A percentile compares a stretch with the other conserved stretches of the same genome.
phyloP scores from a whole-genome alignment of 2,113 vertebrate genomes.

The Brachyhypopomus gauderio region DNA sequence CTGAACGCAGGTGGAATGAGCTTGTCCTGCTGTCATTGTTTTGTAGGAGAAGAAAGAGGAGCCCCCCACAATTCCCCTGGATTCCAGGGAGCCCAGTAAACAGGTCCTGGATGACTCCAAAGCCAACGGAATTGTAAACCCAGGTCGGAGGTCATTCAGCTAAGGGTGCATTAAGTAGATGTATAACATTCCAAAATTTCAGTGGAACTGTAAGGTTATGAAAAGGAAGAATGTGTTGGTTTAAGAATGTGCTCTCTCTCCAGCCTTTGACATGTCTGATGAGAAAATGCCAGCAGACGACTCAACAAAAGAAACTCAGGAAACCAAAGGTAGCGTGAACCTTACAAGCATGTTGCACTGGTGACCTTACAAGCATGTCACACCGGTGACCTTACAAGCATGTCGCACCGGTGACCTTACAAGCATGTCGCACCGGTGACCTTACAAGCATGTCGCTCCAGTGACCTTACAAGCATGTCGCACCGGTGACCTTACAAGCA shows the following conservation, averaged over 20 bases:
- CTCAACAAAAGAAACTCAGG: slow-evolving; percentile 30
- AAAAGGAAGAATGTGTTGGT: not conserved
- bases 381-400: too few relatives aligned
- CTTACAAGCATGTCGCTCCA: too few relatives aligned
- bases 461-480: too few relatives aligned
- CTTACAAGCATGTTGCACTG: too few relatives aligned
- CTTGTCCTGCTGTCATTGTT: slow-evolving; percentile 1
- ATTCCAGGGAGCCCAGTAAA: not conserved
- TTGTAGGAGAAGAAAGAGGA: slow-evolving; percentile 55
- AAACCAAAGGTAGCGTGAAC: slow-evolving; percentile 55
- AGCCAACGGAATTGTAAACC: slow-evolving; percentile 61
- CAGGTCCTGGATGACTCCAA: slow-evolving; percentile 5
- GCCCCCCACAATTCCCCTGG: slow-evolving; percentile 7
- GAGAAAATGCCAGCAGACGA: slow-evolving; percentile 59
- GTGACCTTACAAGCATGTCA: too few relatives aligned
- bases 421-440: too few relatives aligned
- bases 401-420: too few relatives aligned
- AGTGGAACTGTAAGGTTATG: not conserved
- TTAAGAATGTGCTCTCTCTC: slow-evolving; percentile 47
- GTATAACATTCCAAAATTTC: too few relatives aligned
- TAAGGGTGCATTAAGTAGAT: not conserved
- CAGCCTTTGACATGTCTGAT: slow-evolving; percentile 76
- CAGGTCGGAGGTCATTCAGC: slow-evolving; percentile 61
- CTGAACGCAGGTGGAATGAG: not conserved
- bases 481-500: too few relatives aligned